These are phyloP conservation scores for Sebastes cheni DNA, from an alignment of 2,797 vertebrate genomes.

Conservation along the genomic window DNA sequence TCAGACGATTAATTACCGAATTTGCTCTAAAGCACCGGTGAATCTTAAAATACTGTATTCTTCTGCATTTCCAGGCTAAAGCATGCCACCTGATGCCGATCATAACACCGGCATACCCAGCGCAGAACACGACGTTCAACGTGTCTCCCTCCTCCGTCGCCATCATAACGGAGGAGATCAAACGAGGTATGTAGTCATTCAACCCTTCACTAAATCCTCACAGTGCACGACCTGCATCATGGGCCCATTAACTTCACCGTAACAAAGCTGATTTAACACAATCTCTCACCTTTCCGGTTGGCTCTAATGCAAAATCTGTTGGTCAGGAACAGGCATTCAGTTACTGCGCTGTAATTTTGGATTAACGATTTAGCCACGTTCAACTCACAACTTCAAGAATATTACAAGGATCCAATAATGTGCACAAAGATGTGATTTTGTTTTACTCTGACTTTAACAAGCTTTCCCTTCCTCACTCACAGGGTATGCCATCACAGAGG, in stretches of 20 bases:
- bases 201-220: background rate
- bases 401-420: background rate
- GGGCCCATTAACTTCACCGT: too few relatives aligned
- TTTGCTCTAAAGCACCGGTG: background rate
- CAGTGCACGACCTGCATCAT: background rate
- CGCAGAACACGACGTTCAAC: slow-evolving; percentile 94
- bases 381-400: background rate
- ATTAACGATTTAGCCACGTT: background rate
- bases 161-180: slow-evolving; percentile 92
- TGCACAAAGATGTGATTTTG: background rate
- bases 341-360: background rate
- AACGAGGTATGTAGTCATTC: slow-evolving; percentile 84
- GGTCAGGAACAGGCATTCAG: background rate
- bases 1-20: background rate
- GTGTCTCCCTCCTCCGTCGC: slow-evolving; percentile 89
- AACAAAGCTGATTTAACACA: background rate
- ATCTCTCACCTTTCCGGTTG: background rate
- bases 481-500: slow-evolving; percentile 91
- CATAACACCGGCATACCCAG: slow-evolving; percentile 92
- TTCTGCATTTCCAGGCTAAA: slow-evolving; percentile 82
- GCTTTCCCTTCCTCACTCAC: slow-evolving; percentile 69
- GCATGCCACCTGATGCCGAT: slow-evolving; percentile 94
- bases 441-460: background rate
- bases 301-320: background rate
- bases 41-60: background rate